Conservation (phyloP, 2,113 vertebrate species). For the Corythornis cristatus region DNA sequence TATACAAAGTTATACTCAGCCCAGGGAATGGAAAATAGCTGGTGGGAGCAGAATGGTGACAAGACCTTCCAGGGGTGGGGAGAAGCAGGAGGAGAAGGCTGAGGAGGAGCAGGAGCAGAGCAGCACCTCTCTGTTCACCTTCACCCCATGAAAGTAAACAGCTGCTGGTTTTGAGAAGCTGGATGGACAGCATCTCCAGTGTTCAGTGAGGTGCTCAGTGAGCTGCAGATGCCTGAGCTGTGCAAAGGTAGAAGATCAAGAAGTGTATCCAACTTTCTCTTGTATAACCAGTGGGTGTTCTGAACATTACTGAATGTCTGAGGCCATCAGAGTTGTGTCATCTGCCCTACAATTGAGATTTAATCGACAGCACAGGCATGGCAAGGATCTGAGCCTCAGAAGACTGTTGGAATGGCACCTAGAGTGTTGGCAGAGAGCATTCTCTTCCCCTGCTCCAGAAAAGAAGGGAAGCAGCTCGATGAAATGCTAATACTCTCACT, state of each 20-base stretch:
- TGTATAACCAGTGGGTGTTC: not conserved
- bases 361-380: not conserved
- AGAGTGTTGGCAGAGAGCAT: not conserved
- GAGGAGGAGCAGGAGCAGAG: too few species aligned
- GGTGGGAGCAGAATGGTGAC: not conserved
- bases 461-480: not conserved
- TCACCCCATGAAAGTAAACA: not conserved
- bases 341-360: not conserved
- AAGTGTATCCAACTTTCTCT: not conserved
- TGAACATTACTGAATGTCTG: not conserved
- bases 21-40: not conserved
- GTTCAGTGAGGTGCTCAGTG: not conserved
- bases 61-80: not conserved
- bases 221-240: not conserved
- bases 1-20: not conserved
- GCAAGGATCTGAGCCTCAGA: not conserved
- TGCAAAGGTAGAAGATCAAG: not conserved
- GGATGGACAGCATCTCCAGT: not conserved
- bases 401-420: not conserved
- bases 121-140: not conserved
- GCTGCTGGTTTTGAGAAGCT: not conserved
- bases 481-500: constrained; percentile 44
- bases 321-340: not conserved
- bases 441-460: not conserved
- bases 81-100: not conserved